phyloP scores from a whole-genome alignment of 2,797 vertebrate species.

The Schizopygopsis malacanthus region DNA sequence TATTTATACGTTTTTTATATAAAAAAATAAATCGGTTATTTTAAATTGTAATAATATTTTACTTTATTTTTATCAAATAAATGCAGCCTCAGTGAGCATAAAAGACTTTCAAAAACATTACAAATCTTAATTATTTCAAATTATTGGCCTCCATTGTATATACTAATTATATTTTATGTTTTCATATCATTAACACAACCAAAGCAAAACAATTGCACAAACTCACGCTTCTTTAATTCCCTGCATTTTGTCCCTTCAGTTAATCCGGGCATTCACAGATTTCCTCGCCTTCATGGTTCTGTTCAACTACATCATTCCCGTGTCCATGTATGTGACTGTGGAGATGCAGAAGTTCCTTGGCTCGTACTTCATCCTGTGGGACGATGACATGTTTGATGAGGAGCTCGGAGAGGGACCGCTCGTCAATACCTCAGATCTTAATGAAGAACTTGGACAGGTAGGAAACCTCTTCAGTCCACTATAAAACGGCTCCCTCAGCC shows the following conservation, averaged over 20 bases:
- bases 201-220: neutral
- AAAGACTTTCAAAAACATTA: neutral
- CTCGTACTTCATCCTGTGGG: constrained; percentile 97
- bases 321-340: constrained; percentile 98
- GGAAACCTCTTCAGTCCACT: neutral
- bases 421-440: constrained; percentile 97
- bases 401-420: constrained; percentile 89
- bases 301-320: constrained; percentile 99
- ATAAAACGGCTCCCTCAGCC: neutral
- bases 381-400: constrained; percentile 95
- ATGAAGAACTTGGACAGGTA: constrained; percentile 97
- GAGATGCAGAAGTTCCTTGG: constrained; percentile 99
- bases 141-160: neutral
- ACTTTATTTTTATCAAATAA: neutral
- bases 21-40: neutral
- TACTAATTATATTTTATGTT: neutral
- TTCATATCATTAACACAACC: neutral
- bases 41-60: neutral
- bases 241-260: constrained; percentile 69
- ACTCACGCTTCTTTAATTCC: neutral
- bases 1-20: neutral
- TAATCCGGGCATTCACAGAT: constrained; percentile 93
- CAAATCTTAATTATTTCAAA: neutral
- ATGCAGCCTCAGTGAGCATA: neutral
- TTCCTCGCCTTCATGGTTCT: constrained; percentile 99